Conservation (phyloP, 37 sponge, comb jelly and placozoan species). For the Theonella swinhoei region DNA sequence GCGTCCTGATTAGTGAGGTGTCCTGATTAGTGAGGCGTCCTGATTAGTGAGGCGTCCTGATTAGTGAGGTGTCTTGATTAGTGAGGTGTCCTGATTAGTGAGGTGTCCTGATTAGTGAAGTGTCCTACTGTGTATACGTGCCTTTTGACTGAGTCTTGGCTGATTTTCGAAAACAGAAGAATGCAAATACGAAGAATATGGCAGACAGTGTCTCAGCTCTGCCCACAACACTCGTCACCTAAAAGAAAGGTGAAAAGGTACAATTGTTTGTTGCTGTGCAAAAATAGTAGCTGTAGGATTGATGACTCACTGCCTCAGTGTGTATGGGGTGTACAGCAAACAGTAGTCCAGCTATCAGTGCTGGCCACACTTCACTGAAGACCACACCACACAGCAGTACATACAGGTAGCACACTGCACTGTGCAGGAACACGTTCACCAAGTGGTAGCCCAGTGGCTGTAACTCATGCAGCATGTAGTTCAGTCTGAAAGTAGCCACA, state of each 20-base stretch:
- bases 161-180: constrained; percentile 54
- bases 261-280: neutral
- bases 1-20: too few relatives aligned
- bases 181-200: constrained; percentile 72
- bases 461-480: constrained; percentile 82
- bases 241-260: too few relatives aligned
- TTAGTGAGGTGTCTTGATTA: too few relatives aligned
- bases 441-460: constrained; percentile 89
- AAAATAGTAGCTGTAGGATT: neutral
- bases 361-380: constrained; percentile 52
- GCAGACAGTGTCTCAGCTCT: constrained; percentile 87
- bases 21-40: too few relatives aligned
- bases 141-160: neutral
- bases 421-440: constrained; percentile 88
- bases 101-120: too few relatives aligned
- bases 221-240: constrained; percentile 89
- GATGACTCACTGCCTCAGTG: constrained; percentile 65
- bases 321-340: constrained; percentile 74
- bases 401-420: constrained; percentile 76
- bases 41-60: too few relatives aligned
- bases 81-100: too few relatives aligned
- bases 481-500: constrained; percentile 87
- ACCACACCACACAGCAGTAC: constrained; percentile 59
- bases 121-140: too few relatives aligned
- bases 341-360: constrained; percentile 71